Base-by-base conservation (phyloP, 2,113 vertebrate species). In the Zonotrichia leucophrys region DNA sequence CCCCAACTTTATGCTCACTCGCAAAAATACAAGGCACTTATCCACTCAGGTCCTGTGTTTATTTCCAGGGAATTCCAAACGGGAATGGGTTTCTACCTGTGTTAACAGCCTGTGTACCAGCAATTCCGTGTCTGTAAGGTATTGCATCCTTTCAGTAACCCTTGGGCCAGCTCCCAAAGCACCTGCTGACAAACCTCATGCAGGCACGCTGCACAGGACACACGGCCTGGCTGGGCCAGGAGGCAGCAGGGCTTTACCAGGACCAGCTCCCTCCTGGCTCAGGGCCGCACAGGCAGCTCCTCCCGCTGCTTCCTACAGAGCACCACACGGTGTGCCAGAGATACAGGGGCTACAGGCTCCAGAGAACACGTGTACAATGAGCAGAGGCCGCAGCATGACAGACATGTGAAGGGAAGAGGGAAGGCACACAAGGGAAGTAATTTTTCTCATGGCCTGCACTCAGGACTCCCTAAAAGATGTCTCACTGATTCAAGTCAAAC, bases 161-260 rank as follows among this genome's bases (percentile, higher is more conserved):
- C 30, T 50, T 28, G 63, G 78, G 30, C 50, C 72, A 24, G 5
- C 5, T 77, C 75, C 62, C 63, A 74, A 58, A 91, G 37, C 70
- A 66, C 30, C 46, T 83, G 25, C 37, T 50, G 35, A 18, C 33
- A 33, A 53, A 23, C 14, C 41, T 83, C 53, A 66, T 4, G 21
- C 46, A 58, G 50, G 42, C 55, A 24, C 0, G 7, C 67, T 49
- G 76, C 37, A 41, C 19, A n/a, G 42, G 47, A 47, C 41, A 35
- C 2, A 2, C 19, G 47, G 63, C 47, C 63, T 50, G 63, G 28
- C 12, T 0, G 1, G 24, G 69, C 47, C 56, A 72, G 64, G 16
- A 70, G 39, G 47, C n/a, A 74, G 60, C 69, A 25, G 0, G 2
- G 24, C 19, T 15, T 0, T 0, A 72, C 10, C 22, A 9, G 44